phyloP scores from a whole-genome alignment of 2,113 vertebrate species.

The Prionailurus bengalensis region DNA sequence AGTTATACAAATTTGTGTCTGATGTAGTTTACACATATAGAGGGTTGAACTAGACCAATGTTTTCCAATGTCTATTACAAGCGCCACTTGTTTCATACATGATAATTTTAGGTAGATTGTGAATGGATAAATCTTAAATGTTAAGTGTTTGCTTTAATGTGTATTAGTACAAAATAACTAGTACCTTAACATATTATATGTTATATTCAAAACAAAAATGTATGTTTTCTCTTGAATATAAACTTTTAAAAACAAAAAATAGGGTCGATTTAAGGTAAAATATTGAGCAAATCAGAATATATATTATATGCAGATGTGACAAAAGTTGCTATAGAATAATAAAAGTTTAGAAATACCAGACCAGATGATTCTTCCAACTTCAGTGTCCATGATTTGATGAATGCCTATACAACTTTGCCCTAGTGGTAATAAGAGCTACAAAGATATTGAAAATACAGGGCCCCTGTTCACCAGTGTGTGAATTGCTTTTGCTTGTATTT shows the following conservation, averaged over 20 bases:
- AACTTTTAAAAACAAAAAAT: background rate
- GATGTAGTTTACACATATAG: accelerated
- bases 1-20: background rate
- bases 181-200: background rate
- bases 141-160: background rate
- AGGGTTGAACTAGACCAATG: background rate
- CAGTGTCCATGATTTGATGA: background rate
- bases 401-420: background rate
- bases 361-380: background rate
- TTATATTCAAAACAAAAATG: background rate
- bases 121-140: background rate
- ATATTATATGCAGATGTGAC: background rate
- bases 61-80: background rate
- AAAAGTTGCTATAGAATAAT: background rate
- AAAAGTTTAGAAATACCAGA: background rate
- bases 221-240: background rate
- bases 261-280: background rate
- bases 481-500: constrained; percentile 40
- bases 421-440: background rate
- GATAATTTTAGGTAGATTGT: background rate
- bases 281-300: background rate
- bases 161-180: background rate
- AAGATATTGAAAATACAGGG: background rate
- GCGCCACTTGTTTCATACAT: background rate
- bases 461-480: background rate